phyloP scores from a whole-genome alignment of 2,797 vertebrate species.

The Otolemur crassicaudatus region DNA sequence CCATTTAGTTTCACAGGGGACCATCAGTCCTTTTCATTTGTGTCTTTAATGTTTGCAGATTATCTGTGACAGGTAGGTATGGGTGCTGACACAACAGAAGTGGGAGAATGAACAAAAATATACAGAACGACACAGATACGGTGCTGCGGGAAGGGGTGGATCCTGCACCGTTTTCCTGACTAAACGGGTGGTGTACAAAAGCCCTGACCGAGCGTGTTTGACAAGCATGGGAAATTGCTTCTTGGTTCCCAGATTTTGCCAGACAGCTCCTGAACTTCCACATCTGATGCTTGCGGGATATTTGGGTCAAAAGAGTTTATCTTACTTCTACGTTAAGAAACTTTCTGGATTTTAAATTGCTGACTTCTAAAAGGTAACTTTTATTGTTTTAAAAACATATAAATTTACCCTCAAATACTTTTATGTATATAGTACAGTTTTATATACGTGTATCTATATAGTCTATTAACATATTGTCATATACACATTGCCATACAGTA shows the following conservation, averaged over 20 bases:
- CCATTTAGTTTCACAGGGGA: neutral
- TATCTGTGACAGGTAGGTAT: neutral
- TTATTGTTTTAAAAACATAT: neutral
- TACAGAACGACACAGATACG: neutral
- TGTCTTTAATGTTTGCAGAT: neutral
- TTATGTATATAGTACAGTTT: neutral
- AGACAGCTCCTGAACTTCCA: neutral
- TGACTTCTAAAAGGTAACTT: neutral
- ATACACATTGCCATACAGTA: fast-evolving
- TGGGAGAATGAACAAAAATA: neutral
- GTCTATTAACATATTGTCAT: neutral
- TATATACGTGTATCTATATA: neutral
- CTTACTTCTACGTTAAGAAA: neutral
- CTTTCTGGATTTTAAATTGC: neutral
- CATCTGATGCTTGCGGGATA: neutral
- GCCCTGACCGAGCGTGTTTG: neutral
- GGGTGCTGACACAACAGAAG: neutral
- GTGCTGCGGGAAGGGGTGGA: neutral
- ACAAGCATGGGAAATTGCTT: neutral
- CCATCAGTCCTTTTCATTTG: neutral
- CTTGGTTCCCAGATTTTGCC: neutral
- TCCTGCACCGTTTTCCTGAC: neutral
- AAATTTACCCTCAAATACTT: neutral
- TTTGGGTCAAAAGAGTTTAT: neutral
- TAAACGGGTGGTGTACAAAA: neutral